These are phyloP conservation scores for Eumeta japonica DNA, from an alignment of 1,140 invertebrate genomes.

Conservation along the genomic window DNA sequence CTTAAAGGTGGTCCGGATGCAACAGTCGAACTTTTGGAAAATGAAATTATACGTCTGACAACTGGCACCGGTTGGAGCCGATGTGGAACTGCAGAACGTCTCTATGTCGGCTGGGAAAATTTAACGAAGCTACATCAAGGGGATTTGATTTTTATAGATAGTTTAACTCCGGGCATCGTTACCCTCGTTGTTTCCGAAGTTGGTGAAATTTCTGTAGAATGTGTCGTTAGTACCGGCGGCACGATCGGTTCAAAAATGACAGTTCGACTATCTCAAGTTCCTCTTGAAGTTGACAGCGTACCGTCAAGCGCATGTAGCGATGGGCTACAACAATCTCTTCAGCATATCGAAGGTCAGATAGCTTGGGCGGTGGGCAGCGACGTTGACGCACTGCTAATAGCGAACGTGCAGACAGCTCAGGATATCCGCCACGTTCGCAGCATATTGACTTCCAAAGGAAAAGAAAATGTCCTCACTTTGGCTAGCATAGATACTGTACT, in stretches of 20 bases:
- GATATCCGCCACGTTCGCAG: conserved; percentile 34
- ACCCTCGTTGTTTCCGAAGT: conserved; percentile 35
- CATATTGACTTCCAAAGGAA: conserved; percentile 39
- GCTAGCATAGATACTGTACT: conserved; percentile 68
- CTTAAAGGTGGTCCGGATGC: conserved; percentile 36
- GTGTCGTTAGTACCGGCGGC: conserved; percentile 29
- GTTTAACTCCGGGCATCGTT: conserved; percentile 32
- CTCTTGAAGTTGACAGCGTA: conserved; percentile 24
- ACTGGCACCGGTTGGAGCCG: conserved; percentile 41
- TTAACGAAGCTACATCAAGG: conserved; percentile 33
- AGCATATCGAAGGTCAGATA: conserved; percentile 44
- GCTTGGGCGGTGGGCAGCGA: conserved; percentile 40
- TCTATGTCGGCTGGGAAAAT: conserved; percentile 43
- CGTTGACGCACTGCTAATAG: conserved; percentile 39
- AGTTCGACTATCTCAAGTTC: conserved; percentile 36
- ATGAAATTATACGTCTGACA: conserved; percentile 31
- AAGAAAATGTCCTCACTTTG: conserved; percentile 47
- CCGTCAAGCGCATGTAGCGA: conserved; percentile 28
- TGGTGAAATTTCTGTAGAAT: conserved; percentile 46
- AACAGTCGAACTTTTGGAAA: conserved; percentile 28
- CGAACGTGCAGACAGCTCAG: conserved; percentile 27
- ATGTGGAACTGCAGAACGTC: conserved; percentile 40
- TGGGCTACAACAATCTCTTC: conserved; percentile 27
- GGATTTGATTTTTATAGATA: conserved; percentile 39
- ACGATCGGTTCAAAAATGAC: conserved; percentile 43